phyloP scores from a whole-genome alignment of 2,797 vertebrate genomes.

The Siniperca undulata region DNA sequence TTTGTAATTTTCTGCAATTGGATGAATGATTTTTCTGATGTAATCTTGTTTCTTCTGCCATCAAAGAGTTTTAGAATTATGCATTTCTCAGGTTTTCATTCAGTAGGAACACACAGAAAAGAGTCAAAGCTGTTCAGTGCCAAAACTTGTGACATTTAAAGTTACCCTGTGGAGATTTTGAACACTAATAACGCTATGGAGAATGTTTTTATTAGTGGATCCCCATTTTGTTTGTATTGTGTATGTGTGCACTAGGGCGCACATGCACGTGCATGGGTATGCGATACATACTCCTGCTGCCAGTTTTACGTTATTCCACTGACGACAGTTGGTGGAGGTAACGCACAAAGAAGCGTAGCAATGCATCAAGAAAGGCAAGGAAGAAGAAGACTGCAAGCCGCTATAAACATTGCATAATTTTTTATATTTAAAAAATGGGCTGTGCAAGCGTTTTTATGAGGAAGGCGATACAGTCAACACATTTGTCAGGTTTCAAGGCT shows the following conservation, averaged over 20 bases:
- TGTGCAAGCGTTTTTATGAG: background rate
- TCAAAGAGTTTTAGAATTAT: background rate
- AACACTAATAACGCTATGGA: background rate
- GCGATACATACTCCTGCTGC: background rate
- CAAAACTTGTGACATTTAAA: background rate
- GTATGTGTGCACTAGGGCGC: background rate
- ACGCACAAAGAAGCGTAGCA: background rate
- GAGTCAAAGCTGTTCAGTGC: background rate
- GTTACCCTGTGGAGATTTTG: background rate
- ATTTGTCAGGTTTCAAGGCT: background rate
- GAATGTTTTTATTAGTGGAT: conserved; percentile 5
- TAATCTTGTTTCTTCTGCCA: background rate
- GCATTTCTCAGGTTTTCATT: background rate
- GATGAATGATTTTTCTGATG: background rate
- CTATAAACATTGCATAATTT: background rate
- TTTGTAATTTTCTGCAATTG: conserved; percentile 9
- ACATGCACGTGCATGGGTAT: background rate
- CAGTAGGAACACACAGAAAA: background rate
- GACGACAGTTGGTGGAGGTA: background rate
- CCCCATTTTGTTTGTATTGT: conserved; percentile 1
- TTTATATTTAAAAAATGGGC: background rate
- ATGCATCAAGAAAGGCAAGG: background rate
- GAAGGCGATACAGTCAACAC: no score
- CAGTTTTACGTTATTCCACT: background rate
- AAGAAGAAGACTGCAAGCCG: background rate